Conservation (phyloP, 2,113 vertebrate species). For the Cichladusa arquata region DNA sequence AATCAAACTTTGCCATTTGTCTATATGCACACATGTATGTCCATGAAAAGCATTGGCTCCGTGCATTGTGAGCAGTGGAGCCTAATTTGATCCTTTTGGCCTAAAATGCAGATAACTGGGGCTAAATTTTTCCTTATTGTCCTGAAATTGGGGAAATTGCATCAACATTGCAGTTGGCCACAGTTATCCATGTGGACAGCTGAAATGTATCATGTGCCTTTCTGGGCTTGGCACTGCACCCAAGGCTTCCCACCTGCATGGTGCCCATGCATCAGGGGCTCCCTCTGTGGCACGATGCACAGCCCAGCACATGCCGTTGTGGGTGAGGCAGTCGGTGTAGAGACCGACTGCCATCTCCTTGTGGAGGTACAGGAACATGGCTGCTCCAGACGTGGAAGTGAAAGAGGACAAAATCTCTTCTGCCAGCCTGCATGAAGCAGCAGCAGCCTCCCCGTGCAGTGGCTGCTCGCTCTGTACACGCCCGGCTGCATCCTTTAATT, state of each 20-base stretch:
- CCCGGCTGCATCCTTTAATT: conserved; percentile 57
- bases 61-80: neutral
- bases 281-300: neutral
- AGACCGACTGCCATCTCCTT: neutral
- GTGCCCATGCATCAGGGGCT: neutral
- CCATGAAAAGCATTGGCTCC: neutral
- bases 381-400: neutral
- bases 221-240: neutral
- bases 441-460: neutral
- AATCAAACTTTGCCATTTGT: neutral
- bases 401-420: neutral
- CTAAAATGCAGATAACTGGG: neutral
- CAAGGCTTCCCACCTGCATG: neutral
- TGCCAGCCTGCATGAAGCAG: neutral
- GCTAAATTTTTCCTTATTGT: neutral
- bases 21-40: rapidly evolving
- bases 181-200: neutral
- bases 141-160: neutral
- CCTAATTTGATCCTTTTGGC: neutral
- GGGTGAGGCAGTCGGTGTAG: neutral
- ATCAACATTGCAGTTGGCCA: neutral
- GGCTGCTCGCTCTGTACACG: neutral
- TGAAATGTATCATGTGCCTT: neutral
- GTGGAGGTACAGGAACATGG: neutral
- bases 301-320: rapidly evolving